phyloP scores from a whole-genome alignment of 1,140 invertebrate genomes.

The Ditylenchus dipsaci region DNA sequence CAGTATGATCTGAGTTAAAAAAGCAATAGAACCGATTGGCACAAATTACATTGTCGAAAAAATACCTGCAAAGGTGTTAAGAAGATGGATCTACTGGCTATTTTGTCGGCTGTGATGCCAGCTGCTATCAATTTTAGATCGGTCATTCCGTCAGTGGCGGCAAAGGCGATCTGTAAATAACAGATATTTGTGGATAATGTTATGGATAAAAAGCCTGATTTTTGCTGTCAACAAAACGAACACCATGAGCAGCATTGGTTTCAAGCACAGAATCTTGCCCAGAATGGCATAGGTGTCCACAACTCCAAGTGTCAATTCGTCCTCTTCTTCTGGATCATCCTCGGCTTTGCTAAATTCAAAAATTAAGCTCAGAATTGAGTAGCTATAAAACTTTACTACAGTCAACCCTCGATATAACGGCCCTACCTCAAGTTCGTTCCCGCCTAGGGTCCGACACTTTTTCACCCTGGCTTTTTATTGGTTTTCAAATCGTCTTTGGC shows the following conservation, averaged over 20 bases:
- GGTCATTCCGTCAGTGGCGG: slow-evolving; percentile 88
- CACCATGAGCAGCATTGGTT: slow-evolving; percentile 71
- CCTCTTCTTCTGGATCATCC: slow-evolving; percentile 48
- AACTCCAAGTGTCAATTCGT: slow-evolving; percentile 66
- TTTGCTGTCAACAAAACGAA: slow-evolving; percentile 82
- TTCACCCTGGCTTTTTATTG: no score
- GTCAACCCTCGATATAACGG: no score
- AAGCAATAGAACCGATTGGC: background rate
- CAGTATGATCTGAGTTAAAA: slow-evolving; percentile 72
- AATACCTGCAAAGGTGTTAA: slow-evolving; percentile 65
- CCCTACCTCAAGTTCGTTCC: no score
- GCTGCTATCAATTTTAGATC: slow-evolving; percentile 69
- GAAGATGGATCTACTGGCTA: slow-evolving; percentile 72
- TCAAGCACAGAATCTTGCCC: slow-evolving; percentile 77
- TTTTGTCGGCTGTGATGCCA: slow-evolving; percentile 87
- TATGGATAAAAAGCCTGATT: slow-evolving; percentile 55
- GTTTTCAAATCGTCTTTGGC: no score
- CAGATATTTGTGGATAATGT: background rate
- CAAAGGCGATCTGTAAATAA: slow-evolving; percentile 73
- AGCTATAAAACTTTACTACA: no score
- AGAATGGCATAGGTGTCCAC: slow-evolving; percentile 78
- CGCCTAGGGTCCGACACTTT: no score
- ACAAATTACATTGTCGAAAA: background rate
- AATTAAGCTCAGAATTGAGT: no score
- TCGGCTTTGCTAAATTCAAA: slow-evolving; percentile 14